These are phyloP conservation scores for Diabrotica balteata DNA, from an alignment of 2,888 invertebrate species.

Conservation along the genomic window DNA sequence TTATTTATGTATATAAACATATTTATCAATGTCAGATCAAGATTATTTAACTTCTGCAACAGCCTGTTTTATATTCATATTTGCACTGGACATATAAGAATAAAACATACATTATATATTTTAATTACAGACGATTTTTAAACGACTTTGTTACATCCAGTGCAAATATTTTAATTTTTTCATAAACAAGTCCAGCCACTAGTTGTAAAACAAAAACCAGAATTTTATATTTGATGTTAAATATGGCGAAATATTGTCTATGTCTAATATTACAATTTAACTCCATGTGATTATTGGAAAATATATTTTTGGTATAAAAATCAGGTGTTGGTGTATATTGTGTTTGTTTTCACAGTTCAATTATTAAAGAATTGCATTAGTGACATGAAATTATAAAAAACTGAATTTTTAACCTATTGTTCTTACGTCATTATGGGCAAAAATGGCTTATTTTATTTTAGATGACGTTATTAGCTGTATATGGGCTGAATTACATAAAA, in stretches of 20 bases:
- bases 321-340: conserved; percentile 37
- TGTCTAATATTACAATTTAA: conserved; percentile 35
- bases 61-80: conserved; percentile 10
- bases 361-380: not conserved
- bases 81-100: conserved; percentile 8
- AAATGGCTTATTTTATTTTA: too few relatives aligned
- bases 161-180: conserved; percentile 20
- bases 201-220: conserved; percentile 42
- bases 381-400: not conserved
- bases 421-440: too few relatives aligned
- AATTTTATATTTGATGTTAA: conserved; percentile 51
- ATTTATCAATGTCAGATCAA: conserved; percentile 3
- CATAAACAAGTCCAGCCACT: conserved; percentile 43
- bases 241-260: conserved; percentile 43
- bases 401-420: not conserved
- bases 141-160: conserved; percentile 1
- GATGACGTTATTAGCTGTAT: too few relatives aligned
- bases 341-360: conserved; percentile 1
- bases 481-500: too few relatives aligned
- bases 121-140: not conserved
- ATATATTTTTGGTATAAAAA: conserved; percentile 56
- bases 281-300: conserved; percentile 55
- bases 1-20: conserved; percentile 8
- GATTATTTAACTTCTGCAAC: not conserved
- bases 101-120: not conserved